phyloP scores from a whole-genome alignment of 2,797 vertebrate genomes.

The Allobates femoralis region DNA sequence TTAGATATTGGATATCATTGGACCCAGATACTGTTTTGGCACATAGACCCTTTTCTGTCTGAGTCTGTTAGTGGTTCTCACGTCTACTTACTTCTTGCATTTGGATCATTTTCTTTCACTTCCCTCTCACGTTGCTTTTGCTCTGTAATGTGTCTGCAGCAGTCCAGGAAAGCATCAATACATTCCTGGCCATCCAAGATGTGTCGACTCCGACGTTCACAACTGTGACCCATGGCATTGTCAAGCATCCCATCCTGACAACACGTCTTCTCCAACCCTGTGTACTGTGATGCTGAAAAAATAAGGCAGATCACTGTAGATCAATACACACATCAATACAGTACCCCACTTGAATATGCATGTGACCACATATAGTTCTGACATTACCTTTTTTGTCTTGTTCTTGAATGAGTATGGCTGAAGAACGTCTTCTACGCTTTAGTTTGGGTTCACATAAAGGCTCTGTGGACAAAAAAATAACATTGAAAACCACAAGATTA shows the following conservation, averaged over 20 bases:
- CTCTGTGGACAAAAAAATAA: no score
- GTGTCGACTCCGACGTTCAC: conserved; percentile 73
- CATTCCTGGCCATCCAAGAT: conserved; percentile 75
- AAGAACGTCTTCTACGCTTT: no score
- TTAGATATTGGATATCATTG: no score
- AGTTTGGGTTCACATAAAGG: no score
- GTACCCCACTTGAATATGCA: no score
- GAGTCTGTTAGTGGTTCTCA: neutral
- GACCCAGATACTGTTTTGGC: no score
- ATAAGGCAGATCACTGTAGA: neutral
- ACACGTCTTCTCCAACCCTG: conserved; percentile 70
- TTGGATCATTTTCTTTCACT: neutral
- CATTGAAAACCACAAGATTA: no score
- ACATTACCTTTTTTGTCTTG: no score
- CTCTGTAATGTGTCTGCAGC: conserved; percentile 76
- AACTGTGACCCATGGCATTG: conserved; percentile 76
- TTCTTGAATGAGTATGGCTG: no score
- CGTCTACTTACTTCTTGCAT: conserved; percentile 33
- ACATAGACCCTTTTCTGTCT: no score
- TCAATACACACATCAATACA: no score
- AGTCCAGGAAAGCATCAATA: conserved; percentile 80
- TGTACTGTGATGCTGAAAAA: conserved; percentile 73
- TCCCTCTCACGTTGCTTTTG: neutral
- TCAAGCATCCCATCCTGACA: conserved; percentile 82
- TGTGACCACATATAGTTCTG: no score